Percentiles rank a stretch among this genome's conserved stretches.
These are phyloP conservation scores for Hyles euphorbiae DNA, from an alignment of 1,140 invertebrate species.

Conservation along the genomic window DNA sequence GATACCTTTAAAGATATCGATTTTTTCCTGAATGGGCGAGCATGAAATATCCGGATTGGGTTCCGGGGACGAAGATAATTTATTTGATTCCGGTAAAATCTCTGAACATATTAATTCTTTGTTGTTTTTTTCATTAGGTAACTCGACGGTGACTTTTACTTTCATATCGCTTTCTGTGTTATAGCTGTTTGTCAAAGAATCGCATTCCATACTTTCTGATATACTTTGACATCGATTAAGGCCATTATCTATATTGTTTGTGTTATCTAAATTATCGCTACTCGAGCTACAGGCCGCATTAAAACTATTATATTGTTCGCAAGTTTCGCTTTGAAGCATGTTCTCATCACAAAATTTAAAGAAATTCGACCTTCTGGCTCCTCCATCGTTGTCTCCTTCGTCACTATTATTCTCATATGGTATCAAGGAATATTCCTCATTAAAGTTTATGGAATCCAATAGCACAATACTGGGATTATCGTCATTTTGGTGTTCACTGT, in stretches of 20 bases:
- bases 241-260: constrained; percentile 46
- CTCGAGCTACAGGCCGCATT: constrained; percentile 47
- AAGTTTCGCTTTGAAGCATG: constrained; percentile 64
- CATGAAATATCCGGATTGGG: constrained; percentile 35
- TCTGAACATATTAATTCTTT: constrained; percentile 30
- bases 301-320: constrained; percentile 67
- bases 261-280: constrained; percentile 49
- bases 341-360: constrained; percentile 62
- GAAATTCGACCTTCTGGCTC: constrained; percentile 38
- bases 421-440: constrained; percentile 48
- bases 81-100: constrained; percentile 27
- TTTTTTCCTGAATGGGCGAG: constrained; percentile 49
- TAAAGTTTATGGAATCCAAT: constrained; percentile 55
- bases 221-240: constrained; percentile 39
- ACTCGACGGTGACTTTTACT: constrained; percentile 56
- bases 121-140: constrained; percentile 37
- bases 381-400: constrained; percentile 31
- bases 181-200: constrained; percentile 53
- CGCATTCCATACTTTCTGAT: constrained; percentile 54
- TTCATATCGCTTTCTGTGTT: constrained; percentile 54
- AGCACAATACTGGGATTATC: constrained; percentile 46
- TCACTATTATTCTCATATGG: constrained; percentile 40
- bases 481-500: constrained; percentile 31
- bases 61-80: constrained; percentile 47
- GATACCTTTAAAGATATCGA: constrained; percentile 74